Base-by-base conservation (phyloP, 2,113 vertebrate genomes). In the Psammodynastes pulverulentus region DNA sequence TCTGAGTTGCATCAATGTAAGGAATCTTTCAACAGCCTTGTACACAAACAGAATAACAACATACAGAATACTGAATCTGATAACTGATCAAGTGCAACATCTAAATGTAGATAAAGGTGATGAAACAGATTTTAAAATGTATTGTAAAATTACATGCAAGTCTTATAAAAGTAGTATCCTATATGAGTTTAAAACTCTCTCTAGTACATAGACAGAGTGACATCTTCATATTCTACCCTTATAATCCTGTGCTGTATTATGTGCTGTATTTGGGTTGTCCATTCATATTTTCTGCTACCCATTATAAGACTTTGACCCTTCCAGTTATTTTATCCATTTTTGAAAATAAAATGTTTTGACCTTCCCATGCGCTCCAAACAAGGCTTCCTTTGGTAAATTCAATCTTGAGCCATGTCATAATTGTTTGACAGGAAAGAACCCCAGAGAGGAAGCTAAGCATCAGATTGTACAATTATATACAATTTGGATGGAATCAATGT, bases 301-400 rank as follows among this genome's bases (percentile, higher is more conserved):
- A 94, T 94, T 96, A 94, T 1, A 89, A 88, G 56, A 91, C 90
- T 88, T 94, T 94, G 91, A 95, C 92, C 91, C 92, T 90, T 95
- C 95, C 94, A 95, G 93, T 84, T 94, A 89, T 94, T 86, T 94
- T 95, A 94, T 52, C 92, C 86, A 89, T 86, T 87, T 90, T 94
- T 91, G 93, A 90, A 92, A 96, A 62, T 34, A 10, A 62, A 67
- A 29, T 17, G n/a, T 19, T 52, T 88, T 88, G 91, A 39, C 72
- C 49, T 51, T 56, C 1, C 85, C 91, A 92, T 95, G 92, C 95
- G 92, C 90, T 96, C 94, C 92, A 95, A 94, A 95, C 93, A 94
- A 95, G 96, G 95, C 95, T 96, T 97, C 95, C 93, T 94, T 97
- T 96, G 95, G 95, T 95, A 96, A 87, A 91, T 67, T 84, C 86